Evolutionary conservation across 2,888 invertebrate species (phyloP).

Genomic region (Chrysotoxum bicinctum): DNA sequence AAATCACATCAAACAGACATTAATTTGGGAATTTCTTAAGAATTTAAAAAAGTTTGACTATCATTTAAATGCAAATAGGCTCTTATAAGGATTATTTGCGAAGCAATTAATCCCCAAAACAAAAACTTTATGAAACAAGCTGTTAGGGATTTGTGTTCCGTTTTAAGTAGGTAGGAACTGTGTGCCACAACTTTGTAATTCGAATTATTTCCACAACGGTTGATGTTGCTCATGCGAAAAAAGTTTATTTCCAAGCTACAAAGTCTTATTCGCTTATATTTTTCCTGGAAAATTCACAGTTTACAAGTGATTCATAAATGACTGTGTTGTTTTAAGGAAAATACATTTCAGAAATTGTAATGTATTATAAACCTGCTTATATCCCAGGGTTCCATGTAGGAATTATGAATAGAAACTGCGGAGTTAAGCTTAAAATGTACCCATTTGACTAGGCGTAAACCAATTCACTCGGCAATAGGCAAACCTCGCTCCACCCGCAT

Average conservation of each 20-base stretch:
- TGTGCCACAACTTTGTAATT: background rate
- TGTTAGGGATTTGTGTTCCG: background rate
- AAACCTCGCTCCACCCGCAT: too few species aligned
- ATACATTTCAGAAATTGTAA: too few species aligned
- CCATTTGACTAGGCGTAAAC: too few species aligned
- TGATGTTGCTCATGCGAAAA: background rate
- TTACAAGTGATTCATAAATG: background rate
- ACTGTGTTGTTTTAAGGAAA: too few species aligned
- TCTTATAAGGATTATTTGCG: background rate
- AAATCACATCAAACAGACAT: constrained; percentile 23
- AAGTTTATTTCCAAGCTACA: background rate
- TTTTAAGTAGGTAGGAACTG: background rate
- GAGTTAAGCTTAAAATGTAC: too few species aligned
- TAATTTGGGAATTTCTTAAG: background rate
- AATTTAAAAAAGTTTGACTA: constrained; percentile 7
- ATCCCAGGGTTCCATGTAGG: too few species aligned
- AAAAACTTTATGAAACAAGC: background rate
- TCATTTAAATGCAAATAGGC: background rate
- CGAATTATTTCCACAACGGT: background rate
- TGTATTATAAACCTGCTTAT: too few species aligned
- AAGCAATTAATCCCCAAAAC: constrained; percentile 5
- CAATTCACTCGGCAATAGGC: too few species aligned
- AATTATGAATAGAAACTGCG: too few species aligned
- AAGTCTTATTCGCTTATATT: background rate
- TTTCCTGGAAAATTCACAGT: background rate